These are phyloP conservation scores for Dysidea cf. avara DNA, from an alignment of 37 sponge, comb jelly and placozoan species.

Conservation along the genomic window DNA sequence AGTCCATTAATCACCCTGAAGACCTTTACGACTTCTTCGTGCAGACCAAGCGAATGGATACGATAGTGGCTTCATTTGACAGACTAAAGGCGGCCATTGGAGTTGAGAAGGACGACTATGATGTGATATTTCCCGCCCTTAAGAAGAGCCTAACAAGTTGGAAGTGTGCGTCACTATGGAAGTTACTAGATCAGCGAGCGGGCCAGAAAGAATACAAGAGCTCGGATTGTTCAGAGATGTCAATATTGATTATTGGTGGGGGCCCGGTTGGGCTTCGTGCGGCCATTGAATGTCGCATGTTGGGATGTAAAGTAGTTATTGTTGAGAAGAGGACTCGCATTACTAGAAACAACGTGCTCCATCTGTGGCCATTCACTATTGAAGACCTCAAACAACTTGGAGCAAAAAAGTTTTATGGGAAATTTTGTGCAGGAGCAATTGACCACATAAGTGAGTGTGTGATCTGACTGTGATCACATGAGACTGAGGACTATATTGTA, in stretches of 20 bases:
- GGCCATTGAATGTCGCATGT: constrained; percentile 75
- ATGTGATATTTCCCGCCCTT: constrained; percentile 10
- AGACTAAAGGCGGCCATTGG: constrained; percentile 12
- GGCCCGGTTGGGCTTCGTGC: constrained; percentile 84
- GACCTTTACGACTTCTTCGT: too few species aligned
- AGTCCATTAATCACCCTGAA: neutral
- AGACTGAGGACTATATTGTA: neutral
- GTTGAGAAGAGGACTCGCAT: constrained; percentile 81
- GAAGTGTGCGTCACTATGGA: constrained; percentile 67
- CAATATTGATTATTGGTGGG: constrained; percentile 56
- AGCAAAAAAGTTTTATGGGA: constrained; percentile 90
- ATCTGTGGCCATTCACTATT: constrained; percentile 92
- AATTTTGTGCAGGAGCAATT: constrained; percentile 87
- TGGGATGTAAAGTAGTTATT: constrained; percentile 74
- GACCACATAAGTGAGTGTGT: constrained; percentile 91
- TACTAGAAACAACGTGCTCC: constrained; percentile 90
- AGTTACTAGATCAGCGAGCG: constrained; percentile 65
- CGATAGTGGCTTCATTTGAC: neutral
- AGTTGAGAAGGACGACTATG: constrained; percentile 19
- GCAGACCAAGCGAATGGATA: too few species aligned
- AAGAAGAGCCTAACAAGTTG: constrained; percentile 58
- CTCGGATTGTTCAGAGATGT: neutral
- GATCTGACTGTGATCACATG: neutral
- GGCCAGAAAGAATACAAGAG: constrained; percentile 20
- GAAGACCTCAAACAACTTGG: constrained; percentile 80